These are phyloP conservation scores for Heliothis subflexa DNA, from an alignment of 1,140 invertebrate genomes.

Conservation along the genomic window DNA sequence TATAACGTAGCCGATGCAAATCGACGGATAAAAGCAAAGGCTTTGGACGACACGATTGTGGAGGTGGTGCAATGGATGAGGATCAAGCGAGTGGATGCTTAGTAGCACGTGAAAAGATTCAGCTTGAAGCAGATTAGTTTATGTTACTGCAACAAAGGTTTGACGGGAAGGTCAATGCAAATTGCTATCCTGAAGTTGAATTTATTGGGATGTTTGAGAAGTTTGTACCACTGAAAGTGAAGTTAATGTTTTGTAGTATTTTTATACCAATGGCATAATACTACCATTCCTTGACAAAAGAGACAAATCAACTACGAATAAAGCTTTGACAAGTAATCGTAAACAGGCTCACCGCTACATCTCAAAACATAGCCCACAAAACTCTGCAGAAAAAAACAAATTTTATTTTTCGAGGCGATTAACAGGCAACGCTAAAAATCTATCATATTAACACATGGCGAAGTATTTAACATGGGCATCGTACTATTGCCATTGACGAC, in stretches of 20 bases:
- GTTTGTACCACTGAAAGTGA: no score
- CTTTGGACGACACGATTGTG: constrained; percentile 62
- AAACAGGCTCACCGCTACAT: constrained; percentile 22
- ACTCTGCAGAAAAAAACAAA: constrained; percentile 40
- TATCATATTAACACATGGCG: constrained; percentile 44
- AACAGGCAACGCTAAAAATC: constrained; percentile 66
- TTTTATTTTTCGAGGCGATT: constrained; percentile 63
- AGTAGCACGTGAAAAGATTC: no score
- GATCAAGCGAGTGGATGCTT: not conserved
- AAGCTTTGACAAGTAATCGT: not conserved
- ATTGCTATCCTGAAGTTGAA: no score
- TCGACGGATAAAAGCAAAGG: constrained; percentile 62
- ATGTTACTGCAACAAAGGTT: no score
- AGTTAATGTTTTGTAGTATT: no score
- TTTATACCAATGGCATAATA: no score
- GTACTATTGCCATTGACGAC: constrained; percentile 52
- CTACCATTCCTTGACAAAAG: no score
- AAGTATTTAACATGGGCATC: constrained; percentile 47
- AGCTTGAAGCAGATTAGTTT: no score
- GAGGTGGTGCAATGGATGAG: constrained; percentile 41
- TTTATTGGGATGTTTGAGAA: no score
- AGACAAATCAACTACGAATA: no score
- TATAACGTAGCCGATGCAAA: constrained; percentile 51
- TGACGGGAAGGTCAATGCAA: no score
- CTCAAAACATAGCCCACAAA: constrained; percentile 36